Base-by-base conservation (phyloP, 2,113 vertebrate genomes). In the Labrus mixtus region DNA sequence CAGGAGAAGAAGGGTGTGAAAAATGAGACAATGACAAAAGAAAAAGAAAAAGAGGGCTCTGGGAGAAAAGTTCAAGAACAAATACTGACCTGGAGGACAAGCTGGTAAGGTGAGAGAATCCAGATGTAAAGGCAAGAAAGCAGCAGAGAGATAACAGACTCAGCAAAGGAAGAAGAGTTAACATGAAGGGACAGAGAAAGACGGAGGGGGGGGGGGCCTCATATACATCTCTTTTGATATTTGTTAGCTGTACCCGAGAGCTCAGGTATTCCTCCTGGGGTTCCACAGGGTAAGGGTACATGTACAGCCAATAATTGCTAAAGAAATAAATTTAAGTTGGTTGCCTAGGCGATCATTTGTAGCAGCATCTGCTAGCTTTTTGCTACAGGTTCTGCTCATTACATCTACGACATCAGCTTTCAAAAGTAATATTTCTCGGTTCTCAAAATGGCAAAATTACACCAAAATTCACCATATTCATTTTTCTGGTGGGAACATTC, bases 51-150 rank as follows among this genome's bases (percentile, higher is more conserved):
- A 36, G 39, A 7, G 13, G 1, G 48, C 54, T 58, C 16, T 8
- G 39, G 12, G 50, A 62, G 46, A 66, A 39, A 65, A 82, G 29
- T 33, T 33, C 29, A 78, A 83, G 68, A 90, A 80, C 82, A 88
- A 83, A 87, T 94, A 99, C 98, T 97, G 94, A 99, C 98, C 98
- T 99, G 95, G 97, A 97, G 84, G 97, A 93, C 94, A 98, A 92
- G 94, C 98, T 99, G 96, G 92, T 91, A 90, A 91, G 90, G 43
- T 79, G 94, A 89, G 93, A 94, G 93, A 93, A 94, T 88, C 96
- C 97, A 97, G 93, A 93, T 91, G 92, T 91, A 93, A 93, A 95
- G 95, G 93, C 86, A 85, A 92, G 84, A 91, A 95, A 87, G 93
- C 93, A 96, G 93, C 93, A 96, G 95, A 97, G 95, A 88, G 82